Evolutionary conservation across 2,888 invertebrate species (phyloP), one percentile per base, ranked within the genome.

Genomic region (Abrostola tripartita): DNA sequence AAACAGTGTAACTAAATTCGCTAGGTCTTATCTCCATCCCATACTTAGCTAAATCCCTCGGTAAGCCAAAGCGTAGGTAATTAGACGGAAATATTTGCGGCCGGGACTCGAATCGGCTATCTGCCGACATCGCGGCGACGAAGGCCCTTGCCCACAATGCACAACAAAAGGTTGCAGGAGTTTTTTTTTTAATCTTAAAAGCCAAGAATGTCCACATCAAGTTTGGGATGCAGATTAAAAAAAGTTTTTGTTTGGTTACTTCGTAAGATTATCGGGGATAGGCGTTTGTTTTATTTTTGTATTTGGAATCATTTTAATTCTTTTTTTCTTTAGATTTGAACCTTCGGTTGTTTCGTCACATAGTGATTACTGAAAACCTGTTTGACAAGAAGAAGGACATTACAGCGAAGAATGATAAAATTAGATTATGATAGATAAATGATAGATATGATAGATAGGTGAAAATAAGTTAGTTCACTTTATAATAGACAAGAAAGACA

Each of bases 41-140:
- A 68, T 76, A 73, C 65, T 74, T 74, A 72, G 78, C 62, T 77
- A 76, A 79, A 72, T 65, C 70, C 65, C 71, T 70, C 68, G 65
- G 71, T 71, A 69, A 78, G 74, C 76, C 75, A 85, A 83, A 86
- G 82, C 83, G 81, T 71, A 72, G 80, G 88, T 90, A 92, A 92
- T 92, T 91, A 92, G 87, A 74, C 78, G 82, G 83, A 86, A 88
- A 87, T 89, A 90, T 91, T 89, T 85, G 86, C 79, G 79, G 79
- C 75, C 83, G 68, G 80, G 83, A 80, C 74, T 88, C 84, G 86
- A 88, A 87, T 84, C 74, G 57, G 77, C 86, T 90, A 92, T 92
- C 92, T 75, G 79, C 81, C 89, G 89, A 71, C 91, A 92, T 92
- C 91, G 82, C 78, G 90, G 89, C 90, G 92, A 79, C 88, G 40